phyloP scores from a whole-genome alignment of 1,140 invertebrate genomes.

The Chymomyza costata region DNA sequence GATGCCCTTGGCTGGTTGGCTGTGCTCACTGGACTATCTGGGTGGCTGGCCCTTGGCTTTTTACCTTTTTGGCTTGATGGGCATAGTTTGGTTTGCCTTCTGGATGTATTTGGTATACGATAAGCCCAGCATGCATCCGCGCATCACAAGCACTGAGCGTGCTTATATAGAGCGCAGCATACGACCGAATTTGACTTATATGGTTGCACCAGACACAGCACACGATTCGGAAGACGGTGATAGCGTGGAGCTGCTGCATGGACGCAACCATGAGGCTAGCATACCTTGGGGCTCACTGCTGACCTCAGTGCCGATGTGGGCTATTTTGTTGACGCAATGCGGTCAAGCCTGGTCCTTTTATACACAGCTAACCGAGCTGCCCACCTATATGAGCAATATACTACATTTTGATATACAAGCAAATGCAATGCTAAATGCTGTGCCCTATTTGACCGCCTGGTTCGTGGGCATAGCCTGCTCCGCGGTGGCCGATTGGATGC shows the following conservation, averaged over 20 bases:
- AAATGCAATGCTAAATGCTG: slow-evolving; percentile 86
- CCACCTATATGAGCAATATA: slow-evolving; percentile 95
- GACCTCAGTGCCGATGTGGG: slow-evolving; percentile 90
- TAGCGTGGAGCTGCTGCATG: background rate
- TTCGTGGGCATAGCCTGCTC: slow-evolving; percentile 82
- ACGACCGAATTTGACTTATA: slow-evolving; percentile 9
- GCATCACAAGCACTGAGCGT: slow-evolving; percentile 83
- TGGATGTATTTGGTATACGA: slow-evolving; percentile 86
- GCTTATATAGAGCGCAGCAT: slow-evolving; percentile 81
- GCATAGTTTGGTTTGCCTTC: slow-evolving; percentile 86
- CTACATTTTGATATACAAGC: slow-evolving; percentile 90
- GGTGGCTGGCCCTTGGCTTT: slow-evolving; percentile 88
- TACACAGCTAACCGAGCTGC: slow-evolving; percentile 93
- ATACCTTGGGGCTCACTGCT: slow-evolving; percentile 87
- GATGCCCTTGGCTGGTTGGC: slow-evolving; percentile 83
- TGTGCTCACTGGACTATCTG: slow-evolving; percentile 81
- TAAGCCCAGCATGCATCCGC: slow-evolving; percentile 85
- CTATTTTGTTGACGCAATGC: slow-evolving; percentile 90
- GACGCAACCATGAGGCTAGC: background rate
- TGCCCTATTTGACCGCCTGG: slow-evolving; percentile 87
- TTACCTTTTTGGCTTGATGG: slow-evolving; percentile 85
- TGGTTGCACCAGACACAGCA: background rate
- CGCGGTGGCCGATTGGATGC: slow-evolving; percentile 82
- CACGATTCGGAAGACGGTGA: slow-evolving; percentile 62
- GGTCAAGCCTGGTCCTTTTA: slow-evolving; percentile 96